Conservation (phyloP, 2,888 invertebrate species). For the Himalopsyche kuldschensis region DNA sequence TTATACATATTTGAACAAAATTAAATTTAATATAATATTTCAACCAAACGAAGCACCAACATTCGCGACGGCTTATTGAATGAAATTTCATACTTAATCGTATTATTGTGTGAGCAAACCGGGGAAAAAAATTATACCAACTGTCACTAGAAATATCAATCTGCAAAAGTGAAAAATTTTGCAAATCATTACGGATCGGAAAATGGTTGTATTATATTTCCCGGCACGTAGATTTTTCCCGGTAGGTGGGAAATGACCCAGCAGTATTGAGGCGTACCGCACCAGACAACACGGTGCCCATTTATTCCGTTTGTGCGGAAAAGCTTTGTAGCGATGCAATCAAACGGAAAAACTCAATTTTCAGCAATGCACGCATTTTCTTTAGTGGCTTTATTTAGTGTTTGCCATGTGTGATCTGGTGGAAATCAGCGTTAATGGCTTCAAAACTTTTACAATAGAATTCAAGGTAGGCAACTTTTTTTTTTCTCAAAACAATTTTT, state of each 20-base stretch:
- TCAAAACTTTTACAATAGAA: neutral
- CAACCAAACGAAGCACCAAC: too few relatives aligned
- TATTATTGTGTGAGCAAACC: neutral
- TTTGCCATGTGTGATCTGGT: slow-evolving; percentile 14
- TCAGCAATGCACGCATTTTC: slow-evolving; percentile 32
- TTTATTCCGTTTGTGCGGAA: neutral
- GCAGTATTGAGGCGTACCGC: neutral
- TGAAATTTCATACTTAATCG: neutral
- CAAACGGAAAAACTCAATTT: slow-evolving; percentile 29
- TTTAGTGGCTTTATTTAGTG: slow-evolving; percentile 30
- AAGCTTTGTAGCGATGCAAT: slow-evolving; percentile 29
- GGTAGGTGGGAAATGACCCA: neutral
- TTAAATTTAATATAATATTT: too few relatives aligned
- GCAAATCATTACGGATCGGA: neutral
- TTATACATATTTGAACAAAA: too few relatives aligned
- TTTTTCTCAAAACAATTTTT: neutral
- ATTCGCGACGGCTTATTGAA: too few relatives aligned
- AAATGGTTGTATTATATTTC: neutral
- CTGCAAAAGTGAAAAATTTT: neutral
- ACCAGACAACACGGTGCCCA: neutral
- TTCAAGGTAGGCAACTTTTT: neutral
- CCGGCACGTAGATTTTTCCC: neutral
- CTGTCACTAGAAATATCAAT: neutral
- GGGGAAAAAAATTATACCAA: neutral
- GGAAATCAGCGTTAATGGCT: neutral